Evolutionary conservation across 2,888 invertebrate species (phyloP), one percentile per base, ranked within the genome.

Genomic region (Encarsia formosa): DNA sequence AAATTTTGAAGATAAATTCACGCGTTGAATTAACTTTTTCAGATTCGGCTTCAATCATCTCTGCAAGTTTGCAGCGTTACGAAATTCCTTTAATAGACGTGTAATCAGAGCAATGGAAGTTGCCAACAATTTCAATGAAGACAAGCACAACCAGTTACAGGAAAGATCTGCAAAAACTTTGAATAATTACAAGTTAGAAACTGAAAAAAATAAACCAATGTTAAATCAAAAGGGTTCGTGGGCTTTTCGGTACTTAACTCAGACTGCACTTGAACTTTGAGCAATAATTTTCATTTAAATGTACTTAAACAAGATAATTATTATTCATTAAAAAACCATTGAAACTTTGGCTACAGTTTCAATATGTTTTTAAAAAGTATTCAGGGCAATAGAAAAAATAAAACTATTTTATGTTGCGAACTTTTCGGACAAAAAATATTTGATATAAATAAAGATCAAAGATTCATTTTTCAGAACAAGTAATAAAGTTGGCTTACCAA

Each of bases 41-140:
- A 67, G 67, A 50, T 59, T 53, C 4, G 16, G 56, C 1, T 57
- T 65, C 11, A 32, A 41, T 29, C 61, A 63, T 20, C 39, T 47
- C 0, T 23, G 41, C 4, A 52, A 54, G 22, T n/a, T 63, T 16
- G 53, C 61, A 2, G 52, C 47, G n/a, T 9, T 66, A 5, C 9
- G 26, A 3, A 9, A 4, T 5, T 31, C 54, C 3, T 9, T 65
- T 23, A 67, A 64, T 31, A 42, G 38, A 9, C 23, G 35, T 8
- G 3, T 63, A n/a, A 43, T 61, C 3, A 20, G 20, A 11, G 2
- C 11, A 4, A n/a, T 61, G 1, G 55, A 66, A 35, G 41, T 29
- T 9, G 67, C 65, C 8, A 15, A 44, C 5, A 55, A 60, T 0
- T 67, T 56, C 43, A 54, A 34, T 26, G 43, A 46, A 1, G 52